These are phyloP conservation scores for human DNA, from an alignment of 2,113 vertebrate genomes.

Conservation along the genomic window DNA sequence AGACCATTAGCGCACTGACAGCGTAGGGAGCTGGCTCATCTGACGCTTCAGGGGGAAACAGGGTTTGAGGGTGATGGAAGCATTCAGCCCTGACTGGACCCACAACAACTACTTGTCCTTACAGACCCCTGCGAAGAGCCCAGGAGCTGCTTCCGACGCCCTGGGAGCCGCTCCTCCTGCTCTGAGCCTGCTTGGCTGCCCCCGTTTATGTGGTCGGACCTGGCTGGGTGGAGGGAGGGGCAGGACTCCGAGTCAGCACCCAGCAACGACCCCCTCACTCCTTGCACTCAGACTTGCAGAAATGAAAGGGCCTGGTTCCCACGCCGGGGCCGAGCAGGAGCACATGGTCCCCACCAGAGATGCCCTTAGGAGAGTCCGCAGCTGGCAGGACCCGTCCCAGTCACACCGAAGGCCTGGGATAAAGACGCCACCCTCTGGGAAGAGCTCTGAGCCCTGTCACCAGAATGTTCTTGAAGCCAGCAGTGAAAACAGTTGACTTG, in stretches of 20 bases:
- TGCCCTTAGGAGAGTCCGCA: no score
- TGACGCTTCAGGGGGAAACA: accelerated
- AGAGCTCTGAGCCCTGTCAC: accelerated
- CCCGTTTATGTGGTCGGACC: no score
- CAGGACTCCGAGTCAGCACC: accelerated
- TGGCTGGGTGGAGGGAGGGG: accelerated
- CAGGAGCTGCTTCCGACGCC: accelerated
- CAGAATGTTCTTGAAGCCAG: not conserved
- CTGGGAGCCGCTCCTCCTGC: not conserved
- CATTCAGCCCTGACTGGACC: not conserved
- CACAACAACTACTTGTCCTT: accelerated
- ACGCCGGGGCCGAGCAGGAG: accelerated
- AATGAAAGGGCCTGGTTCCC: accelerated
- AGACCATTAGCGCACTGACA: accelerated
- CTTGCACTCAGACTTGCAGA: accelerated
- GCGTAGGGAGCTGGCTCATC: not conserved
- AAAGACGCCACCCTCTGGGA: not conserved
- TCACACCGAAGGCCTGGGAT: accelerated
- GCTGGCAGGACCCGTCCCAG: accelerated
- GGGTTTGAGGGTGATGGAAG: not conserved
- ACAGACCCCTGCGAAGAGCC: accelerated
- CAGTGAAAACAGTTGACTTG: no score
- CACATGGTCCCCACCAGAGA: accelerated
- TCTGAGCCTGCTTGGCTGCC: not conserved
- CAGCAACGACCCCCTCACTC: accelerated